A percentile compares a stretch with the other conserved stretches of the same genome.
phyloP scores from a whole-genome alignment of 2,888 invertebrate genomes.

The Drosophila kuntzei region DNA sequence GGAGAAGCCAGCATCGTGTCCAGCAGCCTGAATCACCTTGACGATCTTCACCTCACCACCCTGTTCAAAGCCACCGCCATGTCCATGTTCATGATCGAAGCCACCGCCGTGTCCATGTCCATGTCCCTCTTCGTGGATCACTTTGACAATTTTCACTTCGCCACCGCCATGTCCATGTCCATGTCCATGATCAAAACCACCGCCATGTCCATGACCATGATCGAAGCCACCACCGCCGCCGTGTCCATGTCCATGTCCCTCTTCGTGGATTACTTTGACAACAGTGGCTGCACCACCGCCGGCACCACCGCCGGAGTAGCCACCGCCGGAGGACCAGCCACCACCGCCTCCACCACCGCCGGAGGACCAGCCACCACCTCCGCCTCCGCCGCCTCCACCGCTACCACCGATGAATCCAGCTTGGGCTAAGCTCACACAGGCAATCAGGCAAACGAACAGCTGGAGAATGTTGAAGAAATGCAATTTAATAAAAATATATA shows the following conservation, averaged over 20 bases:
- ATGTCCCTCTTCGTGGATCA: slow-evolving; percentile 51
- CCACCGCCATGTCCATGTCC: slow-evolving; percentile 35
- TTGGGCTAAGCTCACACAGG: slow-evolving; percentile 61
- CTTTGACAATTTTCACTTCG: slow-evolving; percentile 61
- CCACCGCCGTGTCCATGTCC: slow-evolving; percentile 28
- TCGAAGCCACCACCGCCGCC: slow-evolving; percentile 32
- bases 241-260: slow-evolving; percentile 36
- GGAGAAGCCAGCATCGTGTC: slow-evolving; percentile 17
- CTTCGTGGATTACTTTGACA: slow-evolving; percentile 54
- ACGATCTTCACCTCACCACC: slow-evolving; percentile 46
- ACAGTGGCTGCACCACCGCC: slow-evolving; percentile 46
- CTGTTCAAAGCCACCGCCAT: slow-evolving; percentile 3
- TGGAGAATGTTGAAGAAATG: slow-evolving; percentile 8
- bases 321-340: slow-evolving; percentile 48
- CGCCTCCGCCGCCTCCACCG: slow-evolving; percentile 47
- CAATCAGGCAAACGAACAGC: slow-evolving; percentile 72
- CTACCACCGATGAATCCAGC: slow-evolving; percentile 64
- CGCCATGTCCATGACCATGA: slow-evolving; percentile 30
- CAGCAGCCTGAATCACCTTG: slow-evolving; percentile 51
- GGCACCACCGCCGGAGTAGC: slow-evolving; percentile 48
- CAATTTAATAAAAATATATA: background rate
- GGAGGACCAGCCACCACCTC: slow-evolving; percentile 33
- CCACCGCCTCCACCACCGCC: slow-evolving; percentile 44
- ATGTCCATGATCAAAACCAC: slow-evolving; percentile 34
- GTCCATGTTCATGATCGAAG: slow-evolving; percentile 6